Evolutionary conservation across 1,140 invertebrate genomes (phyloP).

Genomic region (Drosophila pruinosa): DNA sequence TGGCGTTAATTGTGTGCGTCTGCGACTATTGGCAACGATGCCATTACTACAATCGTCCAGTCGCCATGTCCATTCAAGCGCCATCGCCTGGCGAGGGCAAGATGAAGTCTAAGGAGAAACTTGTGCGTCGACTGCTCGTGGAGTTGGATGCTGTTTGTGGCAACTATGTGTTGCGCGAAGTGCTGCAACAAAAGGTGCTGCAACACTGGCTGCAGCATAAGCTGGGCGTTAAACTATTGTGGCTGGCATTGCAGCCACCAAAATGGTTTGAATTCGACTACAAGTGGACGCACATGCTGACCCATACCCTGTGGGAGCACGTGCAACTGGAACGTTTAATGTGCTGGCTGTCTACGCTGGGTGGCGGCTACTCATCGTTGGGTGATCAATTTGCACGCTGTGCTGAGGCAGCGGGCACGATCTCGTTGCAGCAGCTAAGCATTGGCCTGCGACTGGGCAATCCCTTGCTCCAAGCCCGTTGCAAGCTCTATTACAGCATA

Average conservation of each 20-base stretch:
- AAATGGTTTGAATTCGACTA: slow-evolving; percentile 86
- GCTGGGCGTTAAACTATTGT: slow-evolving; percentile 23
- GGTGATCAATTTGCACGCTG: slow-evolving; percentile 91
- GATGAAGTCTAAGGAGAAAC: not conserved
- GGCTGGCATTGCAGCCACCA: slow-evolving; percentile 83
- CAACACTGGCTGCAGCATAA: not conserved
- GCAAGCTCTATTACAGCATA: slow-evolving; percentile 91
- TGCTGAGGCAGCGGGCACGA: slow-evolving; percentile 92
- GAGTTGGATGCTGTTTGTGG: slow-evolving; percentile 38
- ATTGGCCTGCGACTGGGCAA: slow-evolving; percentile 91
- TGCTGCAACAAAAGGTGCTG: slow-evolving; percentile 9
- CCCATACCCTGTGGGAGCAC: slow-evolving; percentile 83
- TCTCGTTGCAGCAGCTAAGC: slow-evolving; percentile 91
- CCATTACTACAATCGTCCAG: slow-evolving; percentile 11
- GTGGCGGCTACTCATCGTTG: slow-evolving; percentile 95
- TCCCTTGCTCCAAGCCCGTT: slow-evolving; percentile 89
- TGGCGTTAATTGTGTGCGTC: slow-evolving; percentile 43
- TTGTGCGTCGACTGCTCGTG: slow-evolving; percentile 6
- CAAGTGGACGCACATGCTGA: slow-evolving; percentile 72
- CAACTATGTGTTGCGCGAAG: slow-evolving; percentile 43
- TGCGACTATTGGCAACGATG: slow-evolving; percentile 29
- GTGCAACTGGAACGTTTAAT: slow-evolving; percentile 90
- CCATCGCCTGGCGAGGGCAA: not conserved
- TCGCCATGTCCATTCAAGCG: not conserved
- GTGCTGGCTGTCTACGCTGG: slow-evolving; percentile 96